A percentile compares a stretch with the other conserved stretches of the same genome.
Evolutionary conservation across 30 jellyfish, hydroid and myxozoan genomes (phyloP).

Genomic region (Mastigias papua): DNA sequence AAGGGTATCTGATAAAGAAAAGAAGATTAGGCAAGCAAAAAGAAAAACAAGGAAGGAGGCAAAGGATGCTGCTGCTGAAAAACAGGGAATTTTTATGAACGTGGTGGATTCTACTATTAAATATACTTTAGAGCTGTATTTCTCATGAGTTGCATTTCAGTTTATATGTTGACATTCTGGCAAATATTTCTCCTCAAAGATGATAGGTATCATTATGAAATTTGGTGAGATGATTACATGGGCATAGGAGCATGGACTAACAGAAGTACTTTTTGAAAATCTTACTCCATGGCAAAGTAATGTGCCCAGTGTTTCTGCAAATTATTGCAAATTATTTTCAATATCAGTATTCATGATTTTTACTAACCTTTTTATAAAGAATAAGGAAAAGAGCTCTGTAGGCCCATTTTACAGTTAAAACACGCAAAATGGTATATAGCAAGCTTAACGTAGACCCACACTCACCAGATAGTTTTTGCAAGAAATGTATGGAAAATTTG

Average conservation of each 20-base stretch:
- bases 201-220: not conserved
- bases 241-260: not conserved
- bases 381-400: not conserved
- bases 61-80: conserved; percentile 3
- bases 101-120: not conserved
- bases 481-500: too few relatives aligned
- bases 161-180: not conserved
- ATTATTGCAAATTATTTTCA: not conserved
- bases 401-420: not conserved
- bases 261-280: not conserved
- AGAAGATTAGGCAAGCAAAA: conserved; percentile 28
- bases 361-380: not conserved
- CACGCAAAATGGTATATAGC: not conserved
- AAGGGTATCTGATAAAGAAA: conserved; percentile 10
- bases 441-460: not conserved
- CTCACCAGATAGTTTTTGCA: not conserved
- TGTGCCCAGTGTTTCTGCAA: not conserved
- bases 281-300: not conserved
- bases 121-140: not conserved
- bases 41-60: conserved; percentile 21
- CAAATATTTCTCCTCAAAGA: not conserved
- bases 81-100: conserved; percentile 1
- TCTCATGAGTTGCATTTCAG: not conserved
- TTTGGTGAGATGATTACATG: not conserved
- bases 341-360: not conserved